Base-by-base conservation (phyloP, 1,140 invertebrate species). In the Bombus vancouverensis region DNA sequence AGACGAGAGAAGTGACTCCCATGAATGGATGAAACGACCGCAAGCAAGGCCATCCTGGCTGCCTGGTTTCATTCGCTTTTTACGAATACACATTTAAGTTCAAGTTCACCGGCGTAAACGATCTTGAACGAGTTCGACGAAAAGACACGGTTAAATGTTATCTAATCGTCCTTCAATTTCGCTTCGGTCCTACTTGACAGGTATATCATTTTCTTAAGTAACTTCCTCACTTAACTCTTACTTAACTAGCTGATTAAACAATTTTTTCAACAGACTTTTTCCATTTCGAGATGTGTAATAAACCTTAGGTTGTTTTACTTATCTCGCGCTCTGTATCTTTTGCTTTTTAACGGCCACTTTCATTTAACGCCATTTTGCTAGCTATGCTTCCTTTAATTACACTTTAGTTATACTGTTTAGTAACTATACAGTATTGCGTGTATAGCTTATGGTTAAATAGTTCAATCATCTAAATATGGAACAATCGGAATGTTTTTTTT, bases 1-100 rank as follows among this genome's bases (percentile, higher is more conserved):
- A 85, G 39, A 73, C 1, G 53, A 70, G 28, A 18, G 66, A 74
- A 32, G 25, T 53, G 12, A 74, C 22, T 72, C 76, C 73, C 70
- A 74, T 79, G 83, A 86, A 70, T 53, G 65, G 65, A 76, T 75
- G 44, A 88, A 89, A 76, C 28, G 59, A 37, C 32, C 47, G 75
- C 18, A 18, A 39, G 28, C 66, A 88, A 86, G 87, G 87, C 62
- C 44, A 81, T 22, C 32, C 8, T 65, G 75, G 22, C n/a, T 57
- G 10, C 5, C 25, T 47, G 65, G 13, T 18, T 72, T 13, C 25
- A 22, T 28, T 75, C 37, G 3, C 34, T 81, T 85, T 66, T 88
- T 73, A 32, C 47, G 34, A 59, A 74, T 71, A 15, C 12, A n/a
- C 22, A 2, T 57, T 62, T 76, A 53, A n/a, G 37, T 88, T 88